Conservation (phyloP, 2,888 invertebrate species). For the Lacanobia oleracea region DNA sequence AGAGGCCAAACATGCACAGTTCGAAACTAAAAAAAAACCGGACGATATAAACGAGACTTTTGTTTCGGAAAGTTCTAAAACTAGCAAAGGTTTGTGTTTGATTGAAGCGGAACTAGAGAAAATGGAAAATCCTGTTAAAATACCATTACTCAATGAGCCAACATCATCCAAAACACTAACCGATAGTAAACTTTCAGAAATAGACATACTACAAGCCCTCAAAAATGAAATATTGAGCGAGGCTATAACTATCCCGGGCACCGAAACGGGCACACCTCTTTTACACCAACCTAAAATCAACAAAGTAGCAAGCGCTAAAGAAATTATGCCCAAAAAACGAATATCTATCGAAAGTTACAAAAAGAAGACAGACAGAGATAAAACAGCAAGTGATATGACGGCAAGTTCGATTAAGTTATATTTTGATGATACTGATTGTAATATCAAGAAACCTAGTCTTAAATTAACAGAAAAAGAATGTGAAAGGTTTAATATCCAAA, state of each 20-base stretch:
- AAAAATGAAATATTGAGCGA: conserved; percentile 87
- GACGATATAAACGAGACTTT: conserved; percentile 8
- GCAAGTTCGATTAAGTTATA: conserved; percentile 58
- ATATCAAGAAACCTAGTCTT: conserved; percentile 80
- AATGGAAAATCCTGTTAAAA: conserved; percentile 69
- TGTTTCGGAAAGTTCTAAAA: background rate
- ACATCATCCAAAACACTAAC: conserved; percentile 66
- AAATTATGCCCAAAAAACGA: conserved; percentile 82
- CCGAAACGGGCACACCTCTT: conserved; percentile 78
- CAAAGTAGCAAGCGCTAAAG: conserved; percentile 81
- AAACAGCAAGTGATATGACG: conserved; percentile 63
- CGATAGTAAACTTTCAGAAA: conserved; percentile 81
- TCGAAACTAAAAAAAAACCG: conserved; percentile 31
- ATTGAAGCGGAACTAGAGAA: conserved; percentile 56
- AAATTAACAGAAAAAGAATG: conserved; percentile 88
- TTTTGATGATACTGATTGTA: conserved; percentile 72
- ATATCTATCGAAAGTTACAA: conserved; percentile 89
- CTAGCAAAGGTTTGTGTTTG: conserved; percentile 27
- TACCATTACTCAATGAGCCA: conserved; percentile 81
- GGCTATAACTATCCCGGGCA: conserved; percentile 74
- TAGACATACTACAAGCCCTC: conserved; percentile 87
- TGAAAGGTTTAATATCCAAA: conserved; percentile 85
- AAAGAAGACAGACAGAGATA: conserved; percentile 71
- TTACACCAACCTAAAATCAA: conserved; percentile 86
- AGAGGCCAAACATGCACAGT: background rate